These are phyloP conservation scores for Erannis defoliaria DNA, from an alignment of 2,888 invertebrate species.

Conservation along the genomic window DNA sequence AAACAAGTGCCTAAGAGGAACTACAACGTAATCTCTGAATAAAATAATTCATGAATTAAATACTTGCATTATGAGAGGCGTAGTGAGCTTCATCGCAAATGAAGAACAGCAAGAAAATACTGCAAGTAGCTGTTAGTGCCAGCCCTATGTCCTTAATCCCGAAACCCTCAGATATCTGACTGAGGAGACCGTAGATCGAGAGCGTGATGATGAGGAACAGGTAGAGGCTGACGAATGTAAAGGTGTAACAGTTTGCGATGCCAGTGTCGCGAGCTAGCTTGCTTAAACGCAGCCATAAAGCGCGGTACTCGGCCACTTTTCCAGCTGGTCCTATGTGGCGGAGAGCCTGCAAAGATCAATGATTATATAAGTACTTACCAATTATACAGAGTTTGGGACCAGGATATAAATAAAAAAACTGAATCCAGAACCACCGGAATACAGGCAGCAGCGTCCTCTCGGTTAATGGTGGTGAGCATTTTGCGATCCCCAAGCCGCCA, in stretches of 20 bases:
- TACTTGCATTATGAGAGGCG: constrained; percentile 89
- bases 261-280: constrained; percentile 89
- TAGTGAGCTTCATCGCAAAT: constrained; percentile 92
- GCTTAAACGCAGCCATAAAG: constrained; percentile 90
- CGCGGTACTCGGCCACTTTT: constrained; percentile 90
- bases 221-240: constrained; percentile 89
- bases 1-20: too few species aligned
- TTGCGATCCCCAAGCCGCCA: too few species aligned
- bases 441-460: too few species aligned
- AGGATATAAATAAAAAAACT: too few species aligned
- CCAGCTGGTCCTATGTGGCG: constrained; percentile 89
- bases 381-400: too few species aligned
- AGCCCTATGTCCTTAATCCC: constrained; percentile 91
- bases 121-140: constrained; percentile 89
- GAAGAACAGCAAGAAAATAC: constrained; percentile 89
- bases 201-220: constrained; percentile 91
- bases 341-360: constrained; percentile 78
- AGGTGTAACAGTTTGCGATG: constrained; percentile 89
- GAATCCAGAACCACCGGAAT: too few species aligned
- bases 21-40: background rate
- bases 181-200: constrained; percentile 91
- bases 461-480: too few species aligned
- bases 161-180: constrained; percentile 90
- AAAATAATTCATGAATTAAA: background rate
- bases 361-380: background rate